Evolutionary conservation across 2,888 invertebrate species (phyloP).

Genomic region (Scelioninae gen. 1): DNA sequence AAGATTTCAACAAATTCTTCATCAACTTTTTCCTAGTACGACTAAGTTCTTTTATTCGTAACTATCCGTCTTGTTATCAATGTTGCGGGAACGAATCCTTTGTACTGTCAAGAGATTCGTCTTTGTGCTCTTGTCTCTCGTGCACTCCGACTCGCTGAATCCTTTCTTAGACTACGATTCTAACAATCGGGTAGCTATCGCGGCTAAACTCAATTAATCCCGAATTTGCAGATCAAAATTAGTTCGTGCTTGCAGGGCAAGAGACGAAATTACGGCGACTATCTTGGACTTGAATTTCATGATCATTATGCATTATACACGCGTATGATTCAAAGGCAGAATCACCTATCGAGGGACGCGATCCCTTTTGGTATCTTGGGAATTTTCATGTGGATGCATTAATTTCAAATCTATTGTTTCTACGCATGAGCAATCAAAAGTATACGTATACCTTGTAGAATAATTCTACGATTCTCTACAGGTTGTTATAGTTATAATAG

Average conservation of each 20-base stretch:
- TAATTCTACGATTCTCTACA: no score
- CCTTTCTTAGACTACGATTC: constrained; percentile 17
- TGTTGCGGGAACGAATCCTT: constrained; percentile 6
- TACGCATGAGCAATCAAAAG: no score
- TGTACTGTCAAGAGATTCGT: constrained; percentile 13
- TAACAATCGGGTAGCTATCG: constrained; percentile 27
- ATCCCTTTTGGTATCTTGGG: not conserved
- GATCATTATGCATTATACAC: constrained; percentile 22
- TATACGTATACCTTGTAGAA: no score
- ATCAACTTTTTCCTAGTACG: not conserved
- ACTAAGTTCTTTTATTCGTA: not conserved
- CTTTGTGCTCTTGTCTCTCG: constrained; percentile 25
- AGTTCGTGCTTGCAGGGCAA: constrained; percentile 20
- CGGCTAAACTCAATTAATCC: no score
- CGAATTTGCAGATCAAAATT: no score
- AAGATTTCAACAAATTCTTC: no score
- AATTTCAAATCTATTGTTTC: not conserved
- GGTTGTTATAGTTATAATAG: no score
- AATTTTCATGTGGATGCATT: not conserved
- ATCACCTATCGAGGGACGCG: not conserved
- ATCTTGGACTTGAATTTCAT: constrained; percentile 32
- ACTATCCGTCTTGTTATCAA: constrained; percentile 20
- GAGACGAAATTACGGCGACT: constrained; percentile 18
- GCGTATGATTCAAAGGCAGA: constrained; percentile 3
- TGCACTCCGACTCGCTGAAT: not conserved